Base-by-base conservation (phyloP, 1,140 invertebrate species). In the Nautilus pompilius region DNA sequence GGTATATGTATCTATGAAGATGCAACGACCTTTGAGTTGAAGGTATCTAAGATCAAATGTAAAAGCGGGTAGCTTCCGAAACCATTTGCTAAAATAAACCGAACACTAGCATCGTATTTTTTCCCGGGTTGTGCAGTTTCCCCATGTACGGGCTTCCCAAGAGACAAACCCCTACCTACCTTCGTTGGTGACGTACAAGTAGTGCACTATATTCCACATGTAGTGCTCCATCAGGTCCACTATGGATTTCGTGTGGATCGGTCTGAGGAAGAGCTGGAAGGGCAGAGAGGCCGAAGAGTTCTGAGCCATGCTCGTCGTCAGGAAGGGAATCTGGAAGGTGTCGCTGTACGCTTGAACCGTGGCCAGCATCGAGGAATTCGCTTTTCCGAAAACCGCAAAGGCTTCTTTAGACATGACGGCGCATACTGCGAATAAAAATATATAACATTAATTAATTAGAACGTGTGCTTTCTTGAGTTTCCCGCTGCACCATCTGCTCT, bases 271-370 rank as follows among this genome's bases (percentile, higher is more conserved):
- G 26, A 79, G 67, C 65, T 75, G 73, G 57, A 63, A 79, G 0
- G 71, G 65, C 2, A 63, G 57, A 17, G 62, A 62, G 45, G 60
- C 69, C n/a, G 68, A 62, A 0, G 71, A 62, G 36, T 76, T 74
- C 33, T 73, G 71, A 15, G 74, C 67, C 69, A 73, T 73, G 41
- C 73, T 73, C 36, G 77, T 61, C n/a, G 71, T 95, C 36, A 98
- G 88, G 78, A 96, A 96, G 26, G 95, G 95, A 89, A 96, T 92
- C 81, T 95, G 91, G 81, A 96, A 97, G 5, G 93, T 96, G 82
- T 96, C 95, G 72, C 91, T 92, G 83, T 96, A 96, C 1, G 93
- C 95, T 78, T 96, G 92, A 45, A 97, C 87, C 20, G 93, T 96
- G 80, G 95, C 91, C 80, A 96, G 95, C 5, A 93, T 94, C 72